phyloP scores from a whole-genome alignment of 2,888 invertebrate genomes.

The Ctena decussata region DNA sequence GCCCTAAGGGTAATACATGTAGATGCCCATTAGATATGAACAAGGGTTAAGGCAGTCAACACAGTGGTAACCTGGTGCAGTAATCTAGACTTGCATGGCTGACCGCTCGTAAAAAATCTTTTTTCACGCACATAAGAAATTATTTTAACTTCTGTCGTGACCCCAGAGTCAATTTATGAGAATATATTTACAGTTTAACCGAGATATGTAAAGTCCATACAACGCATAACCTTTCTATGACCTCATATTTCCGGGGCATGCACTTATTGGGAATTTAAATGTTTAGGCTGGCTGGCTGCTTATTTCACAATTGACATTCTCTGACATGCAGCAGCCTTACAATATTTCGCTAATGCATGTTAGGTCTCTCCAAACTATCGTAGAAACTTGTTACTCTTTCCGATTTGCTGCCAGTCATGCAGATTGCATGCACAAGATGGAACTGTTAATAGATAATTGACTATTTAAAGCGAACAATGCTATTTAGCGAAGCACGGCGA shows the following conservation, averaged over 20 bases:
- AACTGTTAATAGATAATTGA: too few species aligned
- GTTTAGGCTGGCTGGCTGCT: constrained; percentile 49
- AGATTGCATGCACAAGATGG: too few species aligned
- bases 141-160: not conserved
- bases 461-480: too few species aligned
- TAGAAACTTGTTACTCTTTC: too few species aligned
- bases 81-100: not conserved
- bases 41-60: too few species aligned
- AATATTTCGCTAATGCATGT: constrained; percentile 1
- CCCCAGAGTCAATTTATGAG: constrained; percentile 5
- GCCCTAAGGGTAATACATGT: too few species aligned
- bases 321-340: constrained; percentile 13
- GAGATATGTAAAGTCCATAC: constrained; percentile 26
- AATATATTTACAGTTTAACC: constrained; percentile 16
- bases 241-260: constrained; percentile 48
- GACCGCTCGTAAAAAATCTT: not conserved
- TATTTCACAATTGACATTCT: constrained; percentile 35
- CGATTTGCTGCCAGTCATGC: too few species aligned
- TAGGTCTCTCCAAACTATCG: not conserved
- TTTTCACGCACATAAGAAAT: not conserved
- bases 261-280: constrained; percentile 42
- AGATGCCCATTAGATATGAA: too few species aligned
- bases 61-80: not conserved
- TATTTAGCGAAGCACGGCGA: too few species aligned
- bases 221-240: constrained; percentile 40